Conservation (phyloP, 2,797 vertebrate species). For the Parauchenoglanis ngamensis region DNA sequence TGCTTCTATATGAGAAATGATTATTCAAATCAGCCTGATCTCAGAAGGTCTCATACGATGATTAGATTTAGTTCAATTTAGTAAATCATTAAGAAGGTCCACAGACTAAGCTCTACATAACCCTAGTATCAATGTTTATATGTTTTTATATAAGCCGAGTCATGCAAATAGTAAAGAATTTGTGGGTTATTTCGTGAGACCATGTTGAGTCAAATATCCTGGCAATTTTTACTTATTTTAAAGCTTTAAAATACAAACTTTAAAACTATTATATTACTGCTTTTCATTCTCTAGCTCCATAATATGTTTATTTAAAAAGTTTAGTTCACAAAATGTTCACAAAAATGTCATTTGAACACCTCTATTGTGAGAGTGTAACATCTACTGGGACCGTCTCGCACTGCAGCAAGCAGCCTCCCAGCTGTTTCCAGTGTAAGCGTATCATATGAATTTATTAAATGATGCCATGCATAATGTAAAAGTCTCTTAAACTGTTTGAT, state of each 20-base stretch:
- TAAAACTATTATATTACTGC: background rate
- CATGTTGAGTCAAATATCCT: background rate
- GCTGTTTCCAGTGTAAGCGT: constrained; percentile 28
- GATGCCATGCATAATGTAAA: constrained; percentile 5
- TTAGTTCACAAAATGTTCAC: constrained; percentile 1
- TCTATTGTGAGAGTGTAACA: constrained; percentile 18
- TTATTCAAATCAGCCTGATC: background rate
- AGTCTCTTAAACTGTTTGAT: constrained; percentile 21
- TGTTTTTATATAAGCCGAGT: background rate
- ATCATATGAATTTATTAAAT: constrained; percentile 27
- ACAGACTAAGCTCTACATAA: background rate
- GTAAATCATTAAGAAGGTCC: background rate
- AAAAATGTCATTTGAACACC: background rate
- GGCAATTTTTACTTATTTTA: background rate
- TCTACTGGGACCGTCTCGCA: background rate
- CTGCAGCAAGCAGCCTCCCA: constrained; percentile 8
- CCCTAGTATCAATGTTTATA: background rate
- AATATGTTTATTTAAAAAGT: background rate
- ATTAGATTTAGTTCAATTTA: background rate
- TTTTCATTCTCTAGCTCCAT: background rate
- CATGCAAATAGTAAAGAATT: background rate
- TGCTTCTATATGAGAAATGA: background rate
- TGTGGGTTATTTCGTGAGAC: background rate
- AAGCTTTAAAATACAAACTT: background rate
- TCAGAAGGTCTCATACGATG: background rate